phyloP scores from a whole-genome alignment of 2,797 vertebrate genomes.

The Leptatherina wallacei region DNA sequence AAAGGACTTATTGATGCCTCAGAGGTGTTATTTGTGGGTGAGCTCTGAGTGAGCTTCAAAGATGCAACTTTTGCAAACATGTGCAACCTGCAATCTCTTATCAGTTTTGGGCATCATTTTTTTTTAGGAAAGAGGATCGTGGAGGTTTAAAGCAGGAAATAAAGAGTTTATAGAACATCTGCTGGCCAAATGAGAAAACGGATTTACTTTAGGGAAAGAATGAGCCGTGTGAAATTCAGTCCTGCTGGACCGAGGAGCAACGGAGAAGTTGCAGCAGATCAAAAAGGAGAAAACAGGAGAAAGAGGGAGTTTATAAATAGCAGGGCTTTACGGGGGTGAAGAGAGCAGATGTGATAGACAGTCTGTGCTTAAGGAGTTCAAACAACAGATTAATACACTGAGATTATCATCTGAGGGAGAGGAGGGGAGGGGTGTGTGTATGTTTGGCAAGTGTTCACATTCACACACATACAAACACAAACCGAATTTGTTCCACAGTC shows the following conservation, averaged over 20 bases:
- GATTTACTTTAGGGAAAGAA: slow-evolving; percentile 40
- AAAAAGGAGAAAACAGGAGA: slow-evolving; percentile 30
- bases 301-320: slow-evolving; percentile 75
- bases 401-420: slow-evolving; percentile 79
- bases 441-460: slow-evolving; percentile 40
- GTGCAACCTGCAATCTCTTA: neutral
- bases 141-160: slow-evolving; percentile 22
- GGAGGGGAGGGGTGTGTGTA: slow-evolving; percentile 6
- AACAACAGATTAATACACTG: slow-evolving; percentile 87
- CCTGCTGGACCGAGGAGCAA: slow-evolving; percentile 24
- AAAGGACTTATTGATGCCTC: neutral
- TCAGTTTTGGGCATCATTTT: neutral
- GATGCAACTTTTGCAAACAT: neutral
- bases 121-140: slow-evolving; percentile 28
- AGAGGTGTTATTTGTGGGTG: neutral
- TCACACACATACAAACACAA: slow-evolving; percentile 26
- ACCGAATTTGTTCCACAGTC: slow-evolving; percentile 18
- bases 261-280: slow-evolving; percentile 25
- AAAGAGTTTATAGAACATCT: slow-evolving; percentile 31
- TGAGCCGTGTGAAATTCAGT: slow-evolving; percentile 37
- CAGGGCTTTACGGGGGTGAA: slow-evolving; percentile 77
- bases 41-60: neutral
- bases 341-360: slow-evolving; percentile 85
- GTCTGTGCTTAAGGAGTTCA: slow-evolving; percentile 86
- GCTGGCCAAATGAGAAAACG: slow-evolving; percentile 43